Conservation (phyloP, 1,140 invertebrate genomes). For the Halictus rubicundus region DNA sequence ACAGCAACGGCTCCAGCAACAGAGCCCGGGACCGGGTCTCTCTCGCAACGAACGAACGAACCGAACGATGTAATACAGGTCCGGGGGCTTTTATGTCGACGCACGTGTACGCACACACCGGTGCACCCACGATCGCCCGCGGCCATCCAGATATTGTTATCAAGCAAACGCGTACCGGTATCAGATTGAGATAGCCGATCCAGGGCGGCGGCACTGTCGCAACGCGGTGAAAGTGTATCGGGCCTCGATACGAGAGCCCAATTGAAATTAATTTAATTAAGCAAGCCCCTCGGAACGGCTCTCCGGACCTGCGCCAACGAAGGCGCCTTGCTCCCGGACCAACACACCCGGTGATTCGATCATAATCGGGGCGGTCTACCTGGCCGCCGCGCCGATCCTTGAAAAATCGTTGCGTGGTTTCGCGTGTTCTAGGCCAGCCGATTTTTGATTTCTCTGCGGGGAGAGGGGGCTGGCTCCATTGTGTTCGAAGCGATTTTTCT, state of each 20-base stretch:
- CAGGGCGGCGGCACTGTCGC: constrained; percentile 63
- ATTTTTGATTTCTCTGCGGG: not conserved
- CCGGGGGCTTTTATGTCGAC: constrained; percentile 13
- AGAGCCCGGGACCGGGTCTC: not conserved
- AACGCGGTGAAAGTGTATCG: constrained; percentile 75
- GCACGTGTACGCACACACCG: constrained; percentile 48
- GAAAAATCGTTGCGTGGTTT: constrained; percentile 30
- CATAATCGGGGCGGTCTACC: constrained; percentile 34
- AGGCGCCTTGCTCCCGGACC: constrained; percentile 24
- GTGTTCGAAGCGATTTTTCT: not conserved
- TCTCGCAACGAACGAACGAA: constrained; percentile 35
- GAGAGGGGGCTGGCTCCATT: not conserved
- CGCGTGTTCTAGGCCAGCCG: not conserved
- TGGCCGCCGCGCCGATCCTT: constrained; percentile 6
- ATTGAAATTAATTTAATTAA: constrained; percentile 78
- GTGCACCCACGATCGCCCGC: constrained; percentile 63
- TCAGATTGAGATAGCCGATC: constrained; percentile 65
- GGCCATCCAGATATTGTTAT: constrained; percentile 73
- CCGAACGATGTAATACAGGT: constrained; percentile 25
- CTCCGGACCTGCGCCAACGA: constrained; percentile 36
- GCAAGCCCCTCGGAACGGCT: constrained; percentile 49
- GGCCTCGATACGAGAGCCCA: constrained; percentile 62
- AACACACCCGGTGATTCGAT: constrained; percentile 28
- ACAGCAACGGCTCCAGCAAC: constrained; percentile 16
- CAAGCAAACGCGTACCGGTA: constrained; percentile 61